Conservation (phyloP, 2,113 vertebrate species). For the Noctilio leporinus region DNA sequence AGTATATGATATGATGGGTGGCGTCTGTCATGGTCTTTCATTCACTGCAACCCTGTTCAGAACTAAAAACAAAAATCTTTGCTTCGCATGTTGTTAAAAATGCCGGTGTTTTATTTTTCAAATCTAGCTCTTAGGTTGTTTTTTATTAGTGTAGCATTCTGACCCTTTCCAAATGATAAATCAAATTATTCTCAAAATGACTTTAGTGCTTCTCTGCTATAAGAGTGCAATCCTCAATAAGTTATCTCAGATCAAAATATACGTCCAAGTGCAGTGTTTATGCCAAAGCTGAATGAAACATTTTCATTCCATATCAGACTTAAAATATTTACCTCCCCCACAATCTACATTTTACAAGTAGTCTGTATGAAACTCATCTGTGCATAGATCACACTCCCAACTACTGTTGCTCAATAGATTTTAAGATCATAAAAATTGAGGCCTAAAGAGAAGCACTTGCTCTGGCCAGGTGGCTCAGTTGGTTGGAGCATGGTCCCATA, state of each 20-base stretch:
- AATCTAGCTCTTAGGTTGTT: not conserved
- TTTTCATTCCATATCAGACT: not conserved
- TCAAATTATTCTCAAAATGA: not conserved
- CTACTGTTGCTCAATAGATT: not conserved
- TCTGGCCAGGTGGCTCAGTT: too few species aligned
- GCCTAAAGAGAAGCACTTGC: not conserved
- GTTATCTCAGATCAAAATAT: not conserved
- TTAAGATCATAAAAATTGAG: not conserved
- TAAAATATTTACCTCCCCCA: not conserved
- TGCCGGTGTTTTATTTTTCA: not conserved
- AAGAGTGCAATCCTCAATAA: not conserved
- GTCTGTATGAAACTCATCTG: not conserved
- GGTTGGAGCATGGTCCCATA: too few species aligned
- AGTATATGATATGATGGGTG: not conserved
- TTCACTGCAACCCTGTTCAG: not conserved
- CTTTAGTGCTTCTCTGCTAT: not conserved
- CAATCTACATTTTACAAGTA: not conserved
- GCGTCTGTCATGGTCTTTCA: fast-evolving
- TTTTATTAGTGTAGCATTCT: not conserved
- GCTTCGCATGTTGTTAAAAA: fast-evolving
- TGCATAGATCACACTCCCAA: not conserved
- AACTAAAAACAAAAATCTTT: not conserved
- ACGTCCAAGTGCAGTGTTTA: not conserved
- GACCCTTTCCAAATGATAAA: not conserved
- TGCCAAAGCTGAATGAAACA: not conserved